phyloP scores from a whole-genome alignment of 2,888 invertebrate species.

The Athalia rosae region DNA sequence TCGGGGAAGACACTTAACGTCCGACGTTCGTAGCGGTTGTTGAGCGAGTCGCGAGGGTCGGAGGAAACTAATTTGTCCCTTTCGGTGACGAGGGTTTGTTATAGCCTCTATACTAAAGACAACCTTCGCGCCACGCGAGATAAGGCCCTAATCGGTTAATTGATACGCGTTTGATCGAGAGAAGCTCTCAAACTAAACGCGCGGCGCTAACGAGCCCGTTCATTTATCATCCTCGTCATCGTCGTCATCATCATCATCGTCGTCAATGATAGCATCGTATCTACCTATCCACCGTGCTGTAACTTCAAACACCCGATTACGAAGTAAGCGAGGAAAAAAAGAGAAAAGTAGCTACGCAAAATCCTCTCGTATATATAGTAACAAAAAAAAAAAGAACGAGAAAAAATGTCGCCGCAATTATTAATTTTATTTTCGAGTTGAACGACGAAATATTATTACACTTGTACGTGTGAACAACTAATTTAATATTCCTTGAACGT shows the following conservation, averaged over 20 bases:
- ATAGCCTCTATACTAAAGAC: constrained; percentile 12
- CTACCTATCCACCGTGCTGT: too few species aligned
- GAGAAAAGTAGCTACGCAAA: too few species aligned
- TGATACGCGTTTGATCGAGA: constrained; percentile 36
- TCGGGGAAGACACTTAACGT: constrained; percentile 31
- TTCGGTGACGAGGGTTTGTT: constrained; percentile 38
- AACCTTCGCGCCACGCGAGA: constrained; percentile 15
- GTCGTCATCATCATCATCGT: too few species aligned
- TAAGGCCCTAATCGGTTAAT: constrained; percentile 37
- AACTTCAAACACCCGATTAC: too few species aligned
- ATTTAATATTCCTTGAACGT: not conserved
- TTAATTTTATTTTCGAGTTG: too few species aligned
- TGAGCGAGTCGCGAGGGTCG: not conserved
- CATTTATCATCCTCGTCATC: constrained; percentile 11
- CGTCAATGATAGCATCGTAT: too few species aligned
- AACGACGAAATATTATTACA: too few species aligned
- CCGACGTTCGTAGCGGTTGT: not conserved
- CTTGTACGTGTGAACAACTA: not conserved
- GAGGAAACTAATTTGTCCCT: constrained; percentile 44
- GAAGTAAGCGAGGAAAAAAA: too few species aligned
- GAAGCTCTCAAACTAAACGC: not conserved
- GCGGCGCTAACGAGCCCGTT: constrained; percentile 11
- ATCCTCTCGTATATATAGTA: not conserved
- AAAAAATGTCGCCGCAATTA: not conserved
- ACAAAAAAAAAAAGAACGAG: not conserved